Evolutionary conservation across 2,113 vertebrate species (phyloP).

Genomic region (Colinus virginianus): DNA sequence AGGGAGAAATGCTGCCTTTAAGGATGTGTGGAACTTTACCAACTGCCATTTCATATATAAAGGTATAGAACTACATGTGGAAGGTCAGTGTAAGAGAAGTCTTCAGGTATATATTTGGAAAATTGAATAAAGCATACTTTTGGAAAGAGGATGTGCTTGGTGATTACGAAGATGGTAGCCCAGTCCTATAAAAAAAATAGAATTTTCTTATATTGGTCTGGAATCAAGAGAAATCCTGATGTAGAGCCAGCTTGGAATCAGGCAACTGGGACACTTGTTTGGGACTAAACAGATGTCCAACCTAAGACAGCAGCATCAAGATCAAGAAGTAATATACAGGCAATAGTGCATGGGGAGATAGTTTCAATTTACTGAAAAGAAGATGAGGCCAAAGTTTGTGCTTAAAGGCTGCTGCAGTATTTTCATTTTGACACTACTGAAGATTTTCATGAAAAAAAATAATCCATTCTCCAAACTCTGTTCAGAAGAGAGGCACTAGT

Average conservation of each 20-base stretch:
- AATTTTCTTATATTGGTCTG: neutral
- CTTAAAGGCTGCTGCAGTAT: slow-evolving; percentile 38
- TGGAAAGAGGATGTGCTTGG: neutral
- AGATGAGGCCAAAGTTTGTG: slow-evolving; percentile 25
- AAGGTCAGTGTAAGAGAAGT: neutral
- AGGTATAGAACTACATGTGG: neutral
- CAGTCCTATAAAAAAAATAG: neutral
- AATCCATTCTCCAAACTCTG: slow-evolving; percentile 53
- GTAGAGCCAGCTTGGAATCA: neutral
- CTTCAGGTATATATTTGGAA: neutral
- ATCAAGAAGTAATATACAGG: neutral
- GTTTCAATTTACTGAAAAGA: slow-evolving; percentile 18
- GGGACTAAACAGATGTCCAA: neutral
- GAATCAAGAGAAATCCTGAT: neutral
- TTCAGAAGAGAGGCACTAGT: slow-evolving; percentile 44
- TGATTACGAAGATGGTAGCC: neutral
- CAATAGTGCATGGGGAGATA: neutral
- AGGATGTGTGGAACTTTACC: neutral
- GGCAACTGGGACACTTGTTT: neutral
- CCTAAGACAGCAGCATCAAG: neutral
- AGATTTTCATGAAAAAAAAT: slow-evolving; percentile 44
- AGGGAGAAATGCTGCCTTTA: neutral
- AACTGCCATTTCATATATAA: accelerated
- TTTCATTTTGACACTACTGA: slow-evolving; percentile 34
- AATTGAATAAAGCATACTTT: neutral